Conservation (phyloP, 30 jellyfish, hydroid and myxozoan species). For the Turritopsis dohrnii region DNA sequence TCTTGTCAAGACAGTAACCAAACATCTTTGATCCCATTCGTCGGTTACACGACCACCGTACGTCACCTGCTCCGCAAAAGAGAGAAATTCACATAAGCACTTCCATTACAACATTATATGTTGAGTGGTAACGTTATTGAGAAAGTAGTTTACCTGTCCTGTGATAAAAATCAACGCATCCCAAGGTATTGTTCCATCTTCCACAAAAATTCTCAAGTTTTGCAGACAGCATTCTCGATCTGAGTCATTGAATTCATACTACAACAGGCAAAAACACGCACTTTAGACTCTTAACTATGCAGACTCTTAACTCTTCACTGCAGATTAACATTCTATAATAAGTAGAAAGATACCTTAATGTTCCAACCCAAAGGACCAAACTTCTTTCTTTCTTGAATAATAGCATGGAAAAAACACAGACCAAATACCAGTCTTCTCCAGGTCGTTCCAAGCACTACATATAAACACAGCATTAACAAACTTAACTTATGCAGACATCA, state of each 20-base stretch:
- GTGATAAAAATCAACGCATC: slow-evolving; percentile 90
- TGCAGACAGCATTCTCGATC: slow-evolving; percentile 91
- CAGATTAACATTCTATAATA: neutral
- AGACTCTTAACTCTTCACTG: no score
- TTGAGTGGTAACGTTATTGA: neutral
- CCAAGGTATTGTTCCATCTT: slow-evolving; percentile 86
- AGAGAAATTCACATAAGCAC: neutral
- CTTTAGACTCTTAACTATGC: no score
- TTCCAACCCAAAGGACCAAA: slow-evolving; percentile 99
- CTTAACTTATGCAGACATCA: no score
- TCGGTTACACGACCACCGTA: slow-evolving; percentile 97
- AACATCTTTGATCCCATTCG: slow-evolving; percentile 95
- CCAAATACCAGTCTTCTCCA: slow-evolving; percentile 96
- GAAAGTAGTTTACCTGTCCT: slow-evolving; percentile 63
- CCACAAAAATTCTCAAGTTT: slow-evolving; percentile 63
- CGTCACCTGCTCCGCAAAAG: slow-evolving; percentile 45
- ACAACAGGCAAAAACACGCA: slow-evolving; percentile 16
- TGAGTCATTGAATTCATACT: slow-evolving; percentile 93
- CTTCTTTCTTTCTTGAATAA: slow-evolving; percentile 87
- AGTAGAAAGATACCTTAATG: slow-evolving; percentile 57
- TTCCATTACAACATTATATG: neutral
- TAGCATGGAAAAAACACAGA: slow-evolving; percentile 91
- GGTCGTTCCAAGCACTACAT: slow-evolving; percentile 58
- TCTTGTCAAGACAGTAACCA: slow-evolving; percentile 60
- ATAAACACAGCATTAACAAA: neutral